Evolutionary conservation across 2,113 vertebrate species (phyloP).

Genomic region (Odocoileus virginianus): DNA sequence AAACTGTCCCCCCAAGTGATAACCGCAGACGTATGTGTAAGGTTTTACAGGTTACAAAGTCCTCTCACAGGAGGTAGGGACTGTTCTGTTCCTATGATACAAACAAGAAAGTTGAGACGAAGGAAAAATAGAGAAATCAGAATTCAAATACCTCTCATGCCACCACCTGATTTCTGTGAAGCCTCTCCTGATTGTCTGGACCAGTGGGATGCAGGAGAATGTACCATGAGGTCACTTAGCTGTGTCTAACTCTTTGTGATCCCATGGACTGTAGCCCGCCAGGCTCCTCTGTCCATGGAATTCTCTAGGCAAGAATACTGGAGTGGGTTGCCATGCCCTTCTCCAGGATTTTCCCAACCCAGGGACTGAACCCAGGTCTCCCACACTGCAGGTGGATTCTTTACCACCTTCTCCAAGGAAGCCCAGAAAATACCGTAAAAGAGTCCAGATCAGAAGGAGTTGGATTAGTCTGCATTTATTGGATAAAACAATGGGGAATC

Average conservation of each 20-base stretch:
- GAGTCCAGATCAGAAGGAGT: not conserved
- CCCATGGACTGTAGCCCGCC: not conserved
- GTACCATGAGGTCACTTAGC: not conserved
- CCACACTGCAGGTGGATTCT: not conserved
- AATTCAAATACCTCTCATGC: not conserved
- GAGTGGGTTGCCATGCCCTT: not conserved
- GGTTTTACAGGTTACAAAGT: not conserved
- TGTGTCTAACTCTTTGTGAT: not conserved
- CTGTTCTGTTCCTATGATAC: not conserved
- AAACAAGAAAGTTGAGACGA: not conserved
- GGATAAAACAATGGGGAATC: not conserved
- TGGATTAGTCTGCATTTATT: too few relatives aligned
- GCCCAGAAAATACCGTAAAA: not conserved
- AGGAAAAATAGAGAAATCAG: not conserved
- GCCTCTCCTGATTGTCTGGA: not conserved
- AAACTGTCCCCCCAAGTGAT: not conserved
- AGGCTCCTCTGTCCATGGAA: not conserved
- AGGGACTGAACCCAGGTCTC: not conserved
- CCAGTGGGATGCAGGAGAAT: not conserved
- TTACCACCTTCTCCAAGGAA: not conserved
- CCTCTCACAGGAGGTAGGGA: not conserved
- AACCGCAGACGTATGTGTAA: not conserved
- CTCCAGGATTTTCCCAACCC: not conserved
- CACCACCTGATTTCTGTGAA: not conserved
- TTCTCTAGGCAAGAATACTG: not conserved